phyloP scores from a whole-genome alignment of 2,797 vertebrate genomes.

The Rhynchotus rufescens region DNA sequence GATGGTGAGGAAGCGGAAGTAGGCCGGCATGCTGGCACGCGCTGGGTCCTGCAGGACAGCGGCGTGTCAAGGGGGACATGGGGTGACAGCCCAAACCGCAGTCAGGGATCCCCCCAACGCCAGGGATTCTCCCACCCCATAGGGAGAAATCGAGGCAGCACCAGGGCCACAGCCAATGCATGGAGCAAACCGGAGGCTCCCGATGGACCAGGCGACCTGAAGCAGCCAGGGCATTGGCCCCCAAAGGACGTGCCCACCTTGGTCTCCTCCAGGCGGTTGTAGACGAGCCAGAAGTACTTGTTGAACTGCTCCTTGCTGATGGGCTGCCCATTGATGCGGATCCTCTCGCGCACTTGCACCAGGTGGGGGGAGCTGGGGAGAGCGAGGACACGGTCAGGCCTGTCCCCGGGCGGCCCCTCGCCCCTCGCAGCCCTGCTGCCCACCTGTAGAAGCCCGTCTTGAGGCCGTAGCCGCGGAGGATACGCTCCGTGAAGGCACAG shows the following conservation, averaged over 20 bases:
- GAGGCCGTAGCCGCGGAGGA: conserved; percentile 90
- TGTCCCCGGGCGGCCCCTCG: accelerated
- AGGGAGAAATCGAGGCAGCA: not conserved
- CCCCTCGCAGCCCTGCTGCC: accelerated
- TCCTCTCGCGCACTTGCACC: conserved; percentile 95
- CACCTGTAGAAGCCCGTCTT: conserved; percentile 97
- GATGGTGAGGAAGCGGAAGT: conserved; percentile 97
- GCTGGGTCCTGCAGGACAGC: conserved; percentile 75
- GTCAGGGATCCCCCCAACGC: no score
- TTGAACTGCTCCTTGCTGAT: conserved; percentile 93
- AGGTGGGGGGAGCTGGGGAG: conserved; percentile 92
- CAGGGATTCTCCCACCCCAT: no score
- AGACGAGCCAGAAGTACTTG: conserved; percentile 96
- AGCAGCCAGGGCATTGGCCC: not conserved
- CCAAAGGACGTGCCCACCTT: conserved; percentile 80
- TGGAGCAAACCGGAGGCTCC: accelerated
- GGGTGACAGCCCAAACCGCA: not conserved
- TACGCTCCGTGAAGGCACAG: conserved; percentile 92
- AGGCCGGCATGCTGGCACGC: conserved; percentile 86
- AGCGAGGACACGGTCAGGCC: not conserved
- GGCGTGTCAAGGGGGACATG: accelerated
- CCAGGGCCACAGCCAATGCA: accelerated
- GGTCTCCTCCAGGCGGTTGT: conserved; percentile 88
- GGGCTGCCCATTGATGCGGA: conserved; percentile 92
- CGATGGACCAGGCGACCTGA: no score